Base-by-base conservation (phyloP, 30 jellyfish, hydroid and myxozoan genomes). In the Hydra vulgaris region DNA sequence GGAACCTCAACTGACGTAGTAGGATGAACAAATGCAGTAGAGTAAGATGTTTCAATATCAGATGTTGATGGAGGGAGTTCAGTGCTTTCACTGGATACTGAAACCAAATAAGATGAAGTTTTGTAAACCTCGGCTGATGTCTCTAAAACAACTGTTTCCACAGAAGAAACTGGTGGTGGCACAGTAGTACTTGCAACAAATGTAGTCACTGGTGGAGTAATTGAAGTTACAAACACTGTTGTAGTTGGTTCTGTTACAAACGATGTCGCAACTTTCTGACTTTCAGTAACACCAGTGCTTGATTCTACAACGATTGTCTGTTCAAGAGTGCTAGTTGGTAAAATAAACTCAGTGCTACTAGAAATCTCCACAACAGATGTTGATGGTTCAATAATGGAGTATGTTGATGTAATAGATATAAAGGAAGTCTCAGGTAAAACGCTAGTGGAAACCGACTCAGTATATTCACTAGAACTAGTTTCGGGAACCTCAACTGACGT, bases 1-100 rank as follows among this genome's bases (percentile, higher is more conserved):
- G 68, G 54, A 22, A n/a, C 23, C 0, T 54, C 84, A 0, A 71
- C 17, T 26, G 85, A 0, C 4, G 81, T 61, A 0, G 87, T 21
- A 18, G 87, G 83, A 26, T 73, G 66, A 26, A 27, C 77, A 19
- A 74, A 23, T 18, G 79, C 52, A 7, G 88, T 77, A 7, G 86
- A 8, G 67, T 79, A 70, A 53, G 78, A 67, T 0, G 79, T 56
- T 8, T 54, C 81, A 56, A 17, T 18, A 12, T 74, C 25, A 18
- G 81, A 40, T 18, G 86, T 18, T 15, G 90, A 3, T 5, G 61
- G 80, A 21, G 86, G 79, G 0, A 71, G 71, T 0, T 54, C 21
- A 1, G 87, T 17, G 26, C 86, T 70, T 27, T 79, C 53, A 17
- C 83, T 77, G 16, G 88, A 68, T 26, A 86, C 81, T 75, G 82